These are phyloP conservation scores for Clusia tigrina DNA, from an alignment of 2,888 invertebrate genomes.

Conservation along the genomic window DNA sequence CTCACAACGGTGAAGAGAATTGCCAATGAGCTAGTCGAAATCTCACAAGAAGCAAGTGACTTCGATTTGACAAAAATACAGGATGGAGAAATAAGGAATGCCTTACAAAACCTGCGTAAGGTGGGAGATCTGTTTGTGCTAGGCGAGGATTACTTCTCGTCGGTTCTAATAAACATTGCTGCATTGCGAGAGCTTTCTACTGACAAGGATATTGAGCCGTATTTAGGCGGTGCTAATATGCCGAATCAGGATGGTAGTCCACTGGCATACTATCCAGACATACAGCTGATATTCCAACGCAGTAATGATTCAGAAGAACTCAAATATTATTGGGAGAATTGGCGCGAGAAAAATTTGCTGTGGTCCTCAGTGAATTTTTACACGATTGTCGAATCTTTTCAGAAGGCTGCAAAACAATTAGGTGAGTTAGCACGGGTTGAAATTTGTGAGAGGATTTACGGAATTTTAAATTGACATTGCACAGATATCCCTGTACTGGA, in stretches of 20 bases:
- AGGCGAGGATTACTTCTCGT: constrained; percentile 59
- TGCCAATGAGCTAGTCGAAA: constrained; percentile 55
- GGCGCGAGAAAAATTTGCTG: constrained; percentile 56
- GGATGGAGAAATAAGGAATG: constrained; percentile 45
- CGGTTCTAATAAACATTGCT: constrained; percentile 52
- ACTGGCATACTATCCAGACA: constrained; percentile 57
- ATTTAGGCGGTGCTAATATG: constrained; percentile 53
- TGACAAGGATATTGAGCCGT: constrained; percentile 68
- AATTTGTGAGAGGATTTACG: not conserved
- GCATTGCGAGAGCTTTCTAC: constrained; percentile 54
- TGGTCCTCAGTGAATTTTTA: constrained; percentile 58
- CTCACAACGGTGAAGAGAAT: constrained; percentile 54
- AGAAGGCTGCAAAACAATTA: constrained; percentile 52
- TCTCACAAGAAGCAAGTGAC: constrained; percentile 69
- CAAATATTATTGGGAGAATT: constrained; percentile 58
- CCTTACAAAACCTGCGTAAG: constrained; percentile 50
- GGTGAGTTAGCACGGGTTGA: too few species aligned
- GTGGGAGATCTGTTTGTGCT: constrained; percentile 54
- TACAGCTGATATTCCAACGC: constrained; percentile 53
- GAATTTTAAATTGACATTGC: not conserved
- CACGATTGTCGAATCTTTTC: constrained; percentile 53
- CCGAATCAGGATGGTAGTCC: constrained; percentile 52
- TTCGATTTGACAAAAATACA: constrained; percentile 45
- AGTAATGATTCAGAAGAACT: constrained; percentile 54
- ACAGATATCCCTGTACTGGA: constrained; percentile 50